These are phyloP conservation scores for Frankliniella fusca DNA, from an alignment of 2,888 invertebrate genomes.

Conservation along the genomic window DNA sequence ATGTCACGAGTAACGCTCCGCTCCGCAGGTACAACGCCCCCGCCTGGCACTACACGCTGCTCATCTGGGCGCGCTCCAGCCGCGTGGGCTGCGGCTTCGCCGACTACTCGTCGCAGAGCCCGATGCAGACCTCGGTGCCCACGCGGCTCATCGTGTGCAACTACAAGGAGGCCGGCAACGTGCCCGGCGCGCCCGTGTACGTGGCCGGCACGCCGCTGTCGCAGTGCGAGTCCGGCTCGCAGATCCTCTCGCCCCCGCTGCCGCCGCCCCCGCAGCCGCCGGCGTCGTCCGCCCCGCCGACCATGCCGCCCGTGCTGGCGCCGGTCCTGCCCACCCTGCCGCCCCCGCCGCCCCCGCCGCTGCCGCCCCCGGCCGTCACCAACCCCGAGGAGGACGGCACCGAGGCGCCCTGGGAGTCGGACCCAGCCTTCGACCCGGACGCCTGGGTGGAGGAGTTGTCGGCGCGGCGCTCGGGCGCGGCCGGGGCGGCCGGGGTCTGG, in stretches of 20 bases:
- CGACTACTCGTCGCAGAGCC: not conserved
- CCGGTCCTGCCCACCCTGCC: not conserved
- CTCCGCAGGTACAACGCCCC: not conserved
- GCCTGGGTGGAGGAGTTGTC: too few relatives aligned
- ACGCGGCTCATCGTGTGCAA: slow-evolving; percentile 4
- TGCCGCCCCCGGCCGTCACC: too few relatives aligned
- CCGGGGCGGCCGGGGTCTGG: not conserved
- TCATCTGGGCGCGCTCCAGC: not conserved
- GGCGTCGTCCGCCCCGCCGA: not conserved
- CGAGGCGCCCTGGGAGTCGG: not conserved
- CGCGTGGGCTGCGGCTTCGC: slow-evolving; percentile 8
- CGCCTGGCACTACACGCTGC: not conserved
- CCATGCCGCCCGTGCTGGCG: not conserved
- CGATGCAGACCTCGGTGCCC: not conserved
- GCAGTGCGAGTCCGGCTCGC: not conserved
- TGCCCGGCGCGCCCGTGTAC: not conserved
- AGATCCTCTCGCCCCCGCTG: not conserved
- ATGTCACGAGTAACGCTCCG: not conserved
- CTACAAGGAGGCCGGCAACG: slow-evolving; percentile 13
- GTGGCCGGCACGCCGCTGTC: not conserved
- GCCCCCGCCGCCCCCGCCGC: too few relatives aligned
- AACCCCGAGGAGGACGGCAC: too few relatives aligned
- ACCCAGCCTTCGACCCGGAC: not conserved
- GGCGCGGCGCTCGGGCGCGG: not conserved
- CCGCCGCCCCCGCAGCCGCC: not conserved